Evolutionary conservation across 2,797 vertebrate genomes (phyloP).

Genomic region (Lutjanus argentimaculatus): DNA sequence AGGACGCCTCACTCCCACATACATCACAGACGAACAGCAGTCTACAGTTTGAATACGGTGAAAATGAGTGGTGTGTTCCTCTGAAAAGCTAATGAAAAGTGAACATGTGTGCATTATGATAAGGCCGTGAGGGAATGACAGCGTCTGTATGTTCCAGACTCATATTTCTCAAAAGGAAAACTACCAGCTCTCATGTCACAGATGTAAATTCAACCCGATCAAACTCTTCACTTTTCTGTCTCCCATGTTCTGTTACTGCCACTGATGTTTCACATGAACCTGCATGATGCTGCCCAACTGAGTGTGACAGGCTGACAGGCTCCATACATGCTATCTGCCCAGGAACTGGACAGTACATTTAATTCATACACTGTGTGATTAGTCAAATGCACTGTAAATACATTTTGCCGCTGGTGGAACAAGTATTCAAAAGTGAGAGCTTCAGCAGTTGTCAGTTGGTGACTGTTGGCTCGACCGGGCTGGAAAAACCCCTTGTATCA

Average conservation of each 20-base stretch:
- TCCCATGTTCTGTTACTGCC: neutral
- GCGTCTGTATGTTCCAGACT: slow-evolving; percentile 1
- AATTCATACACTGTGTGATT: too few species aligned
- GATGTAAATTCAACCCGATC: slow-evolving; percentile 1
- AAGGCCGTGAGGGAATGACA: slow-evolving; percentile 4
- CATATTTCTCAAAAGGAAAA: slow-evolving; percentile 9
- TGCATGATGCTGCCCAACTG: neutral
- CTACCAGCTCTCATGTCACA: neutral
- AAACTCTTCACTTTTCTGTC: slow-evolving; percentile 1
- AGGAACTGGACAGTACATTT: too few species aligned
- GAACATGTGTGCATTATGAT: slow-evolving; percentile 38
- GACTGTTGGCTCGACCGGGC: too few species aligned
- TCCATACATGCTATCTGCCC: too few species aligned
- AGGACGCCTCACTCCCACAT: slow-evolving; percentile 64
- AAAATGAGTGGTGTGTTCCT: slow-evolving; percentile 2
- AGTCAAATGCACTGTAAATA: too few species aligned
- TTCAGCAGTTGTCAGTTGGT: too few species aligned
- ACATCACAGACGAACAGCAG: slow-evolving; percentile 34
- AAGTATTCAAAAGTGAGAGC: too few species aligned
- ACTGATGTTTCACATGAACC: neutral
- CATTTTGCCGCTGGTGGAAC: too few species aligned
- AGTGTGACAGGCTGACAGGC: too few species aligned
- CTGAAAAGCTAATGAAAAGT: slow-evolving; percentile 27
- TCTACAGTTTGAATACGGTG: slow-evolving; percentile 18
- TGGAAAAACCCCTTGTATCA: too few species aligned